Evolutionary conservation across 1,140 invertebrate genomes (phyloP).

Genomic region (Steinernema feltiae): DNA sequence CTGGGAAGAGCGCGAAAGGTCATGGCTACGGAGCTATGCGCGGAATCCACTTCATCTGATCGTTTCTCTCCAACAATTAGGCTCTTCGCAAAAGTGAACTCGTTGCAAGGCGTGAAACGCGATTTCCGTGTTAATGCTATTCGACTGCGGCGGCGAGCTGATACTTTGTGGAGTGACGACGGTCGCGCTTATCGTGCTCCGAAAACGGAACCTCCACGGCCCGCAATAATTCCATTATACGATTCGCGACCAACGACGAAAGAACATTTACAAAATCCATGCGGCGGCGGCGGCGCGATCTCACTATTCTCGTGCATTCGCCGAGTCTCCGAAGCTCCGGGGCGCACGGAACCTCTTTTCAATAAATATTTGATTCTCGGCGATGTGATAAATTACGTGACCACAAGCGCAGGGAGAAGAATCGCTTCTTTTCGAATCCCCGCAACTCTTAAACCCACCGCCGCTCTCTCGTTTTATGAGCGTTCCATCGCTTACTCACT

Average conservation of each 20-base stretch:
- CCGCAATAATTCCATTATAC: background rate
- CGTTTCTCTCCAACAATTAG: background rate
- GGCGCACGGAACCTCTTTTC: no score
- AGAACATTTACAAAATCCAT: background rate
- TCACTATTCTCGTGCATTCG: background rate
- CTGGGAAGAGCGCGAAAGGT: background rate
- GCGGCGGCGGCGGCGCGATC: background rate
- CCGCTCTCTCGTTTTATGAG: no score
- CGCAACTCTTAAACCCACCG: no score
- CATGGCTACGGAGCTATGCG: constrained; percentile 2
- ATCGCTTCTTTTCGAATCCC: no score
- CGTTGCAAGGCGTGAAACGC: background rate
- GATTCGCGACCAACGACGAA: background rate
- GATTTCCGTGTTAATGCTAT: background rate
- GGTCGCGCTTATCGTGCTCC: background rate
- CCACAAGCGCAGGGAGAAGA: no score
- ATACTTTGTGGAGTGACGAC: background rate
- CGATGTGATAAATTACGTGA: no score
- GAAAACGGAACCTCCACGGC: no score
- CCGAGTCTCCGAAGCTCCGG: no score
- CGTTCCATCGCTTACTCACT: no score
- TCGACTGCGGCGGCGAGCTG: background rate
- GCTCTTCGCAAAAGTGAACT: background rate
- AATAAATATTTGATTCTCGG: no score
- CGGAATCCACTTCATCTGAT: background rate